Conservation (phyloP, 2,113 vertebrate genomes). For the Dascyllus trimaculatus region DNA sequence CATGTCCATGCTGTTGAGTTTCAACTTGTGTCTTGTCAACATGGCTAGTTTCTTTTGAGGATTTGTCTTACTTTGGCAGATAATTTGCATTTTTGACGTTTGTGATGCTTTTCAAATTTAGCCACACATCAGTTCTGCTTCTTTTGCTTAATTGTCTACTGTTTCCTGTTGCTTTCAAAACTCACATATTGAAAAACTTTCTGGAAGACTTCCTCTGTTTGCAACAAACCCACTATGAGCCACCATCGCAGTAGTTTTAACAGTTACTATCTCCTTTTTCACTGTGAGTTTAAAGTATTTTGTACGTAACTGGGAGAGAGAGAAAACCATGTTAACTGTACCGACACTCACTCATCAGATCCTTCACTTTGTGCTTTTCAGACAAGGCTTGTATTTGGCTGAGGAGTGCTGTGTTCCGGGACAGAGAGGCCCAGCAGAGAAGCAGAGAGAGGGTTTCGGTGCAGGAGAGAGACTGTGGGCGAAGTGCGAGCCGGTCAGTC, state of each 20-base stretch:
- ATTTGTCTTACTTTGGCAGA: too few species aligned
- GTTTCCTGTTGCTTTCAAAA: not conserved
- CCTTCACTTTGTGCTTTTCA: conserved; percentile 83
- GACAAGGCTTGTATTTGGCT: conserved; percentile 80
- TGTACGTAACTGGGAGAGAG: too few species aligned
- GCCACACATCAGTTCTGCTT: not conserved
- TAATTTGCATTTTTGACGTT: too few species aligned
- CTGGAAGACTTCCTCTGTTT: not conserved
- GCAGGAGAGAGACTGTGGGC: conserved; percentile 81
- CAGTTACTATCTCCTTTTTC: too few species aligned
- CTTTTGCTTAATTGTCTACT: not conserved
- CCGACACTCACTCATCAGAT: conserved; percentile 88
- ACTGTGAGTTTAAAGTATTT: too few species aligned
- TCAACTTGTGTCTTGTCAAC: not conserved
- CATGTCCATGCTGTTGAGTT: not conserved
- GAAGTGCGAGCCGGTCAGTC: conserved; percentile 79
- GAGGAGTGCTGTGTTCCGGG: conserved; percentile 79
- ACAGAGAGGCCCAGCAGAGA: conserved; percentile 87
- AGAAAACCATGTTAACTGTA: too few species aligned
- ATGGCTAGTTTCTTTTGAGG: not conserved
- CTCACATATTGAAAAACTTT: not conserved
- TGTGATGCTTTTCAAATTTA: too few species aligned
- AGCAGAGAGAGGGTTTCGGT: conserved; percentile 86
- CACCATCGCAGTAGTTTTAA: not conserved
- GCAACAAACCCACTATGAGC: not conserved